Conservation (phyloP, 2,113 vertebrate genomes). For the Daphoenositta chrysoptera region DNA sequence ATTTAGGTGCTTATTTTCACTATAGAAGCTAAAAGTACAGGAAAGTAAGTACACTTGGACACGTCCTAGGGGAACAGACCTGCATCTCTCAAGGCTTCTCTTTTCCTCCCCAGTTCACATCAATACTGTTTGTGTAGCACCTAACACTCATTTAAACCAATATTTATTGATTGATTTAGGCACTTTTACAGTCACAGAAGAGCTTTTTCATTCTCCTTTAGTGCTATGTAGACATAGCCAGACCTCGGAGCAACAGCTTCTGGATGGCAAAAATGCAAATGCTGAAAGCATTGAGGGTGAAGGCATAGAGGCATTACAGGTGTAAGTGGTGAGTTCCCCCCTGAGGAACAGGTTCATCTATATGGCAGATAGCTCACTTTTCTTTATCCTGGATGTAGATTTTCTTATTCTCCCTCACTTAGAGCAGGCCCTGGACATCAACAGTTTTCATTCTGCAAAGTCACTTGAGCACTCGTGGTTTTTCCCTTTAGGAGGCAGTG, state of each 20-base stretch:
- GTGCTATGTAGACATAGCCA: neutral
- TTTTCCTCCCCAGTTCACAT: neutral
- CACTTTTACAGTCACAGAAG: neutral
- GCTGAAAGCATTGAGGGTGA: neutral
- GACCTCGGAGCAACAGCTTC: neutral
- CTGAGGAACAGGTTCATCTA: neutral
- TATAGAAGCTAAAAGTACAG: neutral
- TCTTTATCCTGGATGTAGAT: neutral
- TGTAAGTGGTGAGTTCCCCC: neutral
- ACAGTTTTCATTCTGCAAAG: neutral
- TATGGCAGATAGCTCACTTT: neutral
- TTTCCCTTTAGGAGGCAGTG: neutral
- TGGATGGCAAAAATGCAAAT: neutral
- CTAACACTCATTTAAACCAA: neutral
- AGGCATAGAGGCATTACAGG: neutral
- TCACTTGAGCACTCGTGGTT: neutral
- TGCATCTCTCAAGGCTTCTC: neutral
- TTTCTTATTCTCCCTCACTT: neutral
- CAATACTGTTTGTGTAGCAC: neutral
- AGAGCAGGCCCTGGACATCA: neutral
- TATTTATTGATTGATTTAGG: slow-evolving; percentile 3
- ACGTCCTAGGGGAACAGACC: neutral
- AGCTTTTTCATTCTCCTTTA: neutral
- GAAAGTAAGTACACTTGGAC: neutral
- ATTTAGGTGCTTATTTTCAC: neutral